A percentile compares a stretch with the other conserved stretches of the same genome.
Evolutionary conservation across 2,113 vertebrate species (phyloP).

Genomic region (Dicaeum eximium): DNA sequence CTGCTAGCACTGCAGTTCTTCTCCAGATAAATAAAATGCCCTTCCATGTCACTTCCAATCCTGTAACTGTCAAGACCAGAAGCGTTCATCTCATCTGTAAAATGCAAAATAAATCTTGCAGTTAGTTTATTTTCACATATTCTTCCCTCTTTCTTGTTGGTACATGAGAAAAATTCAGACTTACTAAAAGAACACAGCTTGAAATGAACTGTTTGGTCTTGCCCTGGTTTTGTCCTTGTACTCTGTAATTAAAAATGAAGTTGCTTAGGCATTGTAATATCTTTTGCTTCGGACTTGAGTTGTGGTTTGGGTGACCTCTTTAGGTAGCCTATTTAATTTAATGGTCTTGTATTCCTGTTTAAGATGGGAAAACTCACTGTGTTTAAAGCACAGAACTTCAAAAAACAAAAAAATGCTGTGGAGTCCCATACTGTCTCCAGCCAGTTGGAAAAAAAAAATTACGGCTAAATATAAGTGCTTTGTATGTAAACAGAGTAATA

Average conservation of each 20-base stretch:
- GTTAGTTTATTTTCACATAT: not conserved
- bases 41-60: conserved; percentile 38
- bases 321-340: not conserved
- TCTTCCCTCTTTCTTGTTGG: not conserved
- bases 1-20: conserved; percentile 5
- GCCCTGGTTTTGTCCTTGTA: not conserved
- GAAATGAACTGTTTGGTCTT: not conserved
- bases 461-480: not conserved
- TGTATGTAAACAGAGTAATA: not conserved
- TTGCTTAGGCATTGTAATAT: not conserved
- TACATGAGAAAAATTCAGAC: not conserved
- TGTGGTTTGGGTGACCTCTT: not conserved
- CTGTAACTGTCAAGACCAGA: not conserved
- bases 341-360: not conserved
- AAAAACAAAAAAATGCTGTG: not conserved
- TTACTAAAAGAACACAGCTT: not conserved
- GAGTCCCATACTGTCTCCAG: not conserved
- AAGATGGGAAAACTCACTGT: not conserved
- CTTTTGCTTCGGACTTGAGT: not conserved
- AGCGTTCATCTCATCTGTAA: not conserved
- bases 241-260: not conserved
- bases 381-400: not conserved
- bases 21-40: conserved; percentile 19
- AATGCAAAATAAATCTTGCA: not conserved
- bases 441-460: not conserved